Base-by-base conservation (phyloP, 2,888 invertebrate genomes). In the Agriopis marginaria region DNA sequence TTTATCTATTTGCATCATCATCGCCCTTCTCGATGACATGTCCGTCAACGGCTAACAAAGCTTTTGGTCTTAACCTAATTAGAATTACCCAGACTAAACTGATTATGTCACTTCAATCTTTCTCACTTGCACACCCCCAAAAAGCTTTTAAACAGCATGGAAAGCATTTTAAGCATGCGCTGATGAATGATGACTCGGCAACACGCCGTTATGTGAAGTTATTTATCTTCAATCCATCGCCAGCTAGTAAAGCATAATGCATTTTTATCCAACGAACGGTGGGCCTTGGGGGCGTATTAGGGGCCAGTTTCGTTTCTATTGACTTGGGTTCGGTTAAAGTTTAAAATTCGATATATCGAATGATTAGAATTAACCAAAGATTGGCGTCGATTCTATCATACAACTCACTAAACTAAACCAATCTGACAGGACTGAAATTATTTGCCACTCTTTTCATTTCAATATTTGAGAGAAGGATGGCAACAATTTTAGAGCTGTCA, bases 151-250 rank as follows among this genome's bases (percentile, higher is more conserved):
- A 60, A 17, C 53, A 53, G 40, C 23, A 55, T 10, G 45, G 49
- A 53, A 62, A 6, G 44, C n/a, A 32, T 32, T 60, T 60, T 66
- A 59, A 67, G 50, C 66, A 58, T 69, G 73, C 74, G 73, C 76
- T 75, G 76, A 76, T 74, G 69, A 67, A 68, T 61, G 75, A 82
- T 82, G 82, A 82, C 79, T 74, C 63, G 72, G 79, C 82, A 77
- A 73, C 75, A 79, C 77, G 79, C 76, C 68, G 64, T 66, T 65
- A 71, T 63, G 67, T 66, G 77, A 78, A 79, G 84, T 86, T 81
- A 86, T 88, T 85, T 86, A 88, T 89, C 84, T 84, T 82, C 78
- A 74, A 85, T 85, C 85, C 77, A 79, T 82, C 81, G 78, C 58
- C 75, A 72, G 73, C 68, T 71, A 8, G 45, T 58, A 58, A 58